Conservation (phyloP, 2,797 vertebrate species). For the Anguilla megastoma region DNA sequence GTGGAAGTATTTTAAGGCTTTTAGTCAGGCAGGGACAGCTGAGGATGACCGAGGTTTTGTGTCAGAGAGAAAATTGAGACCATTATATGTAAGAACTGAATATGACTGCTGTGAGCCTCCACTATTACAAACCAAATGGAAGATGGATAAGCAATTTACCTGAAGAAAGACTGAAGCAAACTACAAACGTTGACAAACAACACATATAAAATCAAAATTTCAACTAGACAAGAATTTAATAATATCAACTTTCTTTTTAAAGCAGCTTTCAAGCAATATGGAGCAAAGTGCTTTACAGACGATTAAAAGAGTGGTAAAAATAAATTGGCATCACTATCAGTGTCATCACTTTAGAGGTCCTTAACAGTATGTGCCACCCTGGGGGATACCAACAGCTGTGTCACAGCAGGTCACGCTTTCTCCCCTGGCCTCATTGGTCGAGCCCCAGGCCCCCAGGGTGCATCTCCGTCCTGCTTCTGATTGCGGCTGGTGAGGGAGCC, state of each 20-base stretch:
- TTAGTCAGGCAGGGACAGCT: neutral
- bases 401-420: neutral
- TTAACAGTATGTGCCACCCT: neutral
- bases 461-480: neutral
- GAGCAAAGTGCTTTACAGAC: neutral
- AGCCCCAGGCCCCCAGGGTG: neutral
- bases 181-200: neutral
- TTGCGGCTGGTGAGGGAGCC: neutral
- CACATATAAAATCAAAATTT: neutral
- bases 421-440: neutral
- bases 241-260: neutral
- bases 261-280: neutral
- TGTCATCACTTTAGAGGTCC: neutral
- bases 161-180: neutral
- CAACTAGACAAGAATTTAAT: neutral
- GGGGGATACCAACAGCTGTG: neutral
- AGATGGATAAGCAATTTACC: neutral
- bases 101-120: neutral
- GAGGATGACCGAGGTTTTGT: neutral
- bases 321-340: neutral
- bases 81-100: neutral
- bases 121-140: neutral
- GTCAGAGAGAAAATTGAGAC: conserved; percentile 4
- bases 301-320: conserved; percentile 1
- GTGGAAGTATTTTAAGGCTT: neutral